A percentile compares a stretch with the other conserved stretches of the same genome.
phyloP scores from a whole-genome alignment of 2,888 invertebrate species.

The Torymus aiolomorphi region DNA sequence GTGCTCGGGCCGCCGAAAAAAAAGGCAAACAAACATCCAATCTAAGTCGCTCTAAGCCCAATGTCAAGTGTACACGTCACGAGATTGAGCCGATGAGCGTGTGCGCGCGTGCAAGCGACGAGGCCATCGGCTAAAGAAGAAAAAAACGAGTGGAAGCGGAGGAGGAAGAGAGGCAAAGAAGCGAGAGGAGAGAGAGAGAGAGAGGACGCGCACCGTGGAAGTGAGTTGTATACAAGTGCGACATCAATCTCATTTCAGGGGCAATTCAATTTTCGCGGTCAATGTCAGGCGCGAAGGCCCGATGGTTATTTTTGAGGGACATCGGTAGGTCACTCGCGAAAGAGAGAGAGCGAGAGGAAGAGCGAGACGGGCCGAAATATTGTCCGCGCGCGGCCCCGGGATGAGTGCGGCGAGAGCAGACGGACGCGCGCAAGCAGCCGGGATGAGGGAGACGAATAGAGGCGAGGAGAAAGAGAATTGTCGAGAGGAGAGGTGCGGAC shows the following conservation, averaged over 20 bases:
- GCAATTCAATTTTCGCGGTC: conserved; percentile 54
- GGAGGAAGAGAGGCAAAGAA: neutral
- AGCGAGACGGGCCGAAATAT: conserved; percentile 34
- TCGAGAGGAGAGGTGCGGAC: neutral
- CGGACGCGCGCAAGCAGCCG: neutral
- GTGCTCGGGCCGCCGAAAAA: too few relatives aligned
- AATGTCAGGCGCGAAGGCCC: conserved; percentile 54
- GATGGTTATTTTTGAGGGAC: conserved; percentile 64
- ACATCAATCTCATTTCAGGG: conserved; percentile 49
- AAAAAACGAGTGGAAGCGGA: neutral
- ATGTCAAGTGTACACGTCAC: neutral
- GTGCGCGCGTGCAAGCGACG: neutral
- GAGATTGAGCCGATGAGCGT: neutral
- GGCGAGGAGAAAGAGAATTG: conserved; percentile 9
- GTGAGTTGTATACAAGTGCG: conserved; percentile 49
- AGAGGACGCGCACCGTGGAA: neutral
- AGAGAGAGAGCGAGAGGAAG: neutral
- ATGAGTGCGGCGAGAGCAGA: too few relatives aligned
- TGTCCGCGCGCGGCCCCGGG: neutral
- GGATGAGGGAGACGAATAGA: conserved; percentile 24
- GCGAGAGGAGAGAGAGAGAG: too few relatives aligned
- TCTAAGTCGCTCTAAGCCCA: conserved; percentile 13
- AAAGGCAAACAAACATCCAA: neutral
- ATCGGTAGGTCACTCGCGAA: conserved; percentile 62
- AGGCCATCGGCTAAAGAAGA: neutral